Evolutionary conservation across 1,140 invertebrate genomes (phyloP), one percentile per base, ranked within the genome.

Genomic region (Aphidius gifuensis): DNA sequence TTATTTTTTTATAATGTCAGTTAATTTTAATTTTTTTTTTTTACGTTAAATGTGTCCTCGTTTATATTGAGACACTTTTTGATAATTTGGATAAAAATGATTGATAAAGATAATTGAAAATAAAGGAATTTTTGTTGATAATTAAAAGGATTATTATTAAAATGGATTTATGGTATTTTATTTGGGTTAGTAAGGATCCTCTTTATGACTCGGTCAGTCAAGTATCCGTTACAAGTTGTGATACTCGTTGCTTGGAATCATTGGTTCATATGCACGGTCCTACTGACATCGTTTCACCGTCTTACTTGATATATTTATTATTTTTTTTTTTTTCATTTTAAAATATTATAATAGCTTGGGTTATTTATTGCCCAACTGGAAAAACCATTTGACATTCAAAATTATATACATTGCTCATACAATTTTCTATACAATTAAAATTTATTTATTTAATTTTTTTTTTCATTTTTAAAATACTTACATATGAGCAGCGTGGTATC

Each of bases 401-500:
- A 32, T 32, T 3, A 32, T 32, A 32, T 32, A 32, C 23, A 32
- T 32, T 32, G 23, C 16, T 16, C 16, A 16, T 16, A 16, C 16
- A 16, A 16, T 16, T 16, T 16, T 16, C 16, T 47, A 50, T 59
- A 40, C 21, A 44, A n/a, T 51, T 32, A 55, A 62, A 56, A 63
- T 61, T 61, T 55, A 55, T 40, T 11, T 45, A 64, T 40, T 9
- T 42, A 58, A 48, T 64, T 44, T 44, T 44, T 43, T 57, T 32
- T 57, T 9, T 16, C 57, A 48, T 3, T 39, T 60, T 47, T 21
- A 46, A 51, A 32, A 3, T 6, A 80, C 78, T 80, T 77, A 80
- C 79, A 76, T 79, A 79, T 74, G 66, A 80, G 74, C 78, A 80
- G 72, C 72, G 77, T 81, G 78, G 79, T 81, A 81, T 80, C 79